Base-by-base conservation (phyloP, 2,888 invertebrate species). In the Camptogramma bilineatum region DNA sequence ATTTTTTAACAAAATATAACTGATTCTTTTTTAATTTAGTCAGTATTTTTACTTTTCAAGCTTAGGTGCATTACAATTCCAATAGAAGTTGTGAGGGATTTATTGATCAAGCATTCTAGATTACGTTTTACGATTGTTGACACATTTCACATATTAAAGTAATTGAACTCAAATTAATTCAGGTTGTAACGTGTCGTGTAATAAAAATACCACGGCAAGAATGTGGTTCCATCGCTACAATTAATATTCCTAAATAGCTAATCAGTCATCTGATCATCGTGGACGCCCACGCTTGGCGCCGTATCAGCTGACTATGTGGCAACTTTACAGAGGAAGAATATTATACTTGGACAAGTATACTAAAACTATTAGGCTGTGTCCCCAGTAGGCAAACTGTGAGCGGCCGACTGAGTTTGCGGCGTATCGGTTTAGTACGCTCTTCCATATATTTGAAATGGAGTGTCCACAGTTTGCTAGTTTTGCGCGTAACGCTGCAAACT, bases 191-290 rank as follows among this genome's bases (percentile, higher is more conserved):
- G 62, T 52, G 73, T 72, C 65, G 53, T 54, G 70, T 74, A 76
- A 81, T 83, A 83, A 83, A 84, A 81, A 86, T 84, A 79, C 81
- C 79, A 61, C 76, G 70, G 69, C 63, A 73, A 75, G 82, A 82
- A 81, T 81, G 82, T 78, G 76, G 80, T 78, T 80, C 82, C 81
- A 81, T 81, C 83, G 84, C 83, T 81, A 88, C 88, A 85, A 88
- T 90, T 87, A 86, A 85, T 86, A 87, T 88, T 87, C 80, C 87
- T 87, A 89, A 89, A 89, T 85, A 84, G 82, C 83, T 88, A 90
- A 91, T 90, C 90, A 88, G 90, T 90, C 91, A 90, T 86, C 76
- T 83, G 85, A 84, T 86, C 87, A 88, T 89, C 87, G 82, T 78
- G 73, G 73, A 78, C 68, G 77, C 91, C 90, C 85, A 90, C 91